phyloP scores from a whole-genome alignment of 2,888 invertebrate genomes.

The Pterobdella sp. region DNA sequence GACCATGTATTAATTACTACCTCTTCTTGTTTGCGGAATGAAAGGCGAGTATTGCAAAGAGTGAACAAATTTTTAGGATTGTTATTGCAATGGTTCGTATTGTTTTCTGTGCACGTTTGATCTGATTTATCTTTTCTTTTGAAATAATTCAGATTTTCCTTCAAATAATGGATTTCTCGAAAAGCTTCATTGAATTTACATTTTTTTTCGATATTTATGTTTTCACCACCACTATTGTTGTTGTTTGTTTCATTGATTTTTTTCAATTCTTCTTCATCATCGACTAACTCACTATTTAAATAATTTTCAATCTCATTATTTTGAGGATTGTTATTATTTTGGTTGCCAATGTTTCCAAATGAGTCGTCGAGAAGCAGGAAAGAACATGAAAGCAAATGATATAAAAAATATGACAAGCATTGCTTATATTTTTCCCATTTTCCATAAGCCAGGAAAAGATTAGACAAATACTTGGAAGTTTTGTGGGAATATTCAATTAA shows the following conservation, averaged over 20 bases:
- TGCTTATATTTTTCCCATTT: constrained; percentile 3
- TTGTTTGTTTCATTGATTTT: neutral
- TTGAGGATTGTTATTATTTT: constrained; percentile 4
- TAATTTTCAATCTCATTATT: neutral
- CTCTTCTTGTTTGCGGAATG: constrained; percentile 14
- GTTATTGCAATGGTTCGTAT: neutral
- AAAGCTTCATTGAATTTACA: neutral
- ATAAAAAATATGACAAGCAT: too few species aligned
- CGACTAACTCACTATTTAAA: too few species aligned
- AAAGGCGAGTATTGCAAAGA: neutral
- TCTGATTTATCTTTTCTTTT: neutral
- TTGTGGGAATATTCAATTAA: neutral
- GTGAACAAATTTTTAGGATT: neutral
- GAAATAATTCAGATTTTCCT: neutral
- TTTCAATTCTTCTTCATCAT: too few species aligned
- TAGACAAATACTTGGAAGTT: neutral
- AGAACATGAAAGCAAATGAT: too few species aligned
- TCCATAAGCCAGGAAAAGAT: neutral
- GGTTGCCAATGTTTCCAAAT: neutral
- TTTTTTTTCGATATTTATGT: neutral
- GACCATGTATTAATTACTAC: neutral
- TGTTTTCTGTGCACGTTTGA: too few species aligned
- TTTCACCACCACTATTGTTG: neutral
- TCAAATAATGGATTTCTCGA: neutral
- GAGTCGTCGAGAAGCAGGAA: neutral